Evolutionary conservation across 2,888 invertebrate species (phyloP), one percentile per base, ranked within the genome.

Genomic region (Deilephila porcellus): DNA sequence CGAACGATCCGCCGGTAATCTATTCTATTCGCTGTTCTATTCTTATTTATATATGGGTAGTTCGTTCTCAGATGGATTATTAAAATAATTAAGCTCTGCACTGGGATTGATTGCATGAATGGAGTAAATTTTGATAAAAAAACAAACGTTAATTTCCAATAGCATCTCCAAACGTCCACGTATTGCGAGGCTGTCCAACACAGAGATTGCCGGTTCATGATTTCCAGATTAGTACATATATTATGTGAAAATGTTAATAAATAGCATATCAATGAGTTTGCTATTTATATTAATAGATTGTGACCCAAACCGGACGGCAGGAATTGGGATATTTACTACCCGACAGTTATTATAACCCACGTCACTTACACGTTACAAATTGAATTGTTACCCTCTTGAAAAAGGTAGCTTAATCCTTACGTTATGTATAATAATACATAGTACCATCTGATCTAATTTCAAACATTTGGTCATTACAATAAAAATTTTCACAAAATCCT

Each of bases 1-100:
- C 77, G 77, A 76, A 74, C 77, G 77, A 76, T 77, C 74, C 20
- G n/a, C 20, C 56, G 25, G 71, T 63, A 64, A 71, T 71, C 29
- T 29, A 60, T 25, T 53, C 53, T 71, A 37, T 71, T 71, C 56
- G 63, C 25, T 63, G 62, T 56, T 74, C 37, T n/a, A n/a, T n/a
- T n/a, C n/a, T n/a, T n/a, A n/a, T n/a, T n/a, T n/a, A n/a, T n/a
- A n/a, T n/a, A n/a, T n/a, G n/a, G n/a, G 14, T 20, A 73, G 74
- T 74, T 74, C 75, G n/a, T 56, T 56, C n/a, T 63, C 52, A 72
- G 56, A 64, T 34, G 8, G 56, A 64, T 45, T 72, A 56, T 72
- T 72, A 53, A 53, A 53, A 56, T 64, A 59, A 72, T 64, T 60
- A 45, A 60, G 19, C n/a, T 37, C 34, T 14, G 20, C 59, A 29